A percentile compares a stretch with the other conserved stretches of the same genome.
These are phyloP conservation scores for Drosophila sechellia DNA, from an alignment of 1,140 invertebrate genomes.

Conservation along the genomic window DNA sequence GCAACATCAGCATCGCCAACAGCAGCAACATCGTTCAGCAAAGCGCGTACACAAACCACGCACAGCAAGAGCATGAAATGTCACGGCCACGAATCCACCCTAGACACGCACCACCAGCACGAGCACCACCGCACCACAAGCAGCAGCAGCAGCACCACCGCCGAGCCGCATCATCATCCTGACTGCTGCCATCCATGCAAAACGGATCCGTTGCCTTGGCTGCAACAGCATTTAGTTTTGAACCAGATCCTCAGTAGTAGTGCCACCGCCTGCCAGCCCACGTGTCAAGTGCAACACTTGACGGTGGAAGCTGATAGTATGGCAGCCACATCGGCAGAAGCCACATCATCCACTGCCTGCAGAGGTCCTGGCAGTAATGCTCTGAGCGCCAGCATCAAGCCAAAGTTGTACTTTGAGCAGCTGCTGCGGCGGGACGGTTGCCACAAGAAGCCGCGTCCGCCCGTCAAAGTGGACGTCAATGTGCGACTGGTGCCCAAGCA, in stretches of 20 bases:
- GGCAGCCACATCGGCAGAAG: conserved; percentile 29
- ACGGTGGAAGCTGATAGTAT: conserved; percentile 70
- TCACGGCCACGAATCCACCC: conserved; percentile 56
- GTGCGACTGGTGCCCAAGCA: conserved; percentile 89
- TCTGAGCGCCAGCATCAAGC: conserved; percentile 65
- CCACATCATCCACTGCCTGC: conserved; percentile 33
- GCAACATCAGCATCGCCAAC: conserved; percentile 16
- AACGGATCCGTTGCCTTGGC: conserved; percentile 82
- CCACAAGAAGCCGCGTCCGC: conserved; percentile 64
- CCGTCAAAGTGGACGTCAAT: conserved; percentile 91
- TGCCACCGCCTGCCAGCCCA: conserved; percentile 59
- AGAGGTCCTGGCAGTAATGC: conserved; percentile 62
- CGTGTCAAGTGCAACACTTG: conserved; percentile 73
- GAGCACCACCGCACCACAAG: conserved; percentile 17
- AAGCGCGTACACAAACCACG: conserved; percentile 68
- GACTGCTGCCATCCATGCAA: conserved; percentile 58
- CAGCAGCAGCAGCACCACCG: conserved; percentile 31
- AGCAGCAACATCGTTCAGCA: conserved; percentile 21
- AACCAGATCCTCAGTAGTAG: conserved; percentile 73
- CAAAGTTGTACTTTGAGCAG: conserved; percentile 68
- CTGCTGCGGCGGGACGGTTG: conserved; percentile 66
- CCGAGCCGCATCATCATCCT: conserved; percentile 23
- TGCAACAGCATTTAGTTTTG: conserved; percentile 84
- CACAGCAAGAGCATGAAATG: conserved; percentile 66
- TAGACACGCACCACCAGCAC: conserved; percentile 63